phyloP scores from a whole-genome alignment of 2,797 vertebrate genomes.

The Petrocephalus sullivani region DNA sequence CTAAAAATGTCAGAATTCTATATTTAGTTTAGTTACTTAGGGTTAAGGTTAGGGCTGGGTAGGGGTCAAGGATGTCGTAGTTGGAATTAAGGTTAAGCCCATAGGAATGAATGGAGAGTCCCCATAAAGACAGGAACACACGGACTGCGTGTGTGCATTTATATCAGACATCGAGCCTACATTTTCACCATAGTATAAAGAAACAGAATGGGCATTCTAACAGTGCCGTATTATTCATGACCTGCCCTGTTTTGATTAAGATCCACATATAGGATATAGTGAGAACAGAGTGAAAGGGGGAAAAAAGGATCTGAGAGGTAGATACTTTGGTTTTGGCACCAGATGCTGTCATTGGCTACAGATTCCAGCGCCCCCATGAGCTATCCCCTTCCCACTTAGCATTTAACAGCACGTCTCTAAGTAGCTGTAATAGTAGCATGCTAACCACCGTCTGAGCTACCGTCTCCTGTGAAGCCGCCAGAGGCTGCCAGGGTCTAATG shows the following conservation, averaged over 20 bases:
- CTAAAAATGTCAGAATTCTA: too few relatives aligned
- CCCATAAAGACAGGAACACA: too few relatives aligned
- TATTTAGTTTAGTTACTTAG: neutral
- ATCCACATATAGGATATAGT: constrained; percentile 36
- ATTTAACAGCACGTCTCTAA: constrained; percentile 41
- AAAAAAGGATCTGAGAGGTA: constrained; percentile 29
- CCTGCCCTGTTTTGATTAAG: constrained; percentile 36
- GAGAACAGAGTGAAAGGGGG: constrained; percentile 27
- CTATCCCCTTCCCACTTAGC: constrained; percentile 42
- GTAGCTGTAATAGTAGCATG: constrained; percentile 38
- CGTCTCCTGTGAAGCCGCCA: constrained; percentile 39
- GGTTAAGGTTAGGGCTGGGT: too few relatives aligned
- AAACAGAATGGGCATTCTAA: constrained; percentile 34
- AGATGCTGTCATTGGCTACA: constrained; percentile 45
- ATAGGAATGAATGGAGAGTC: too few relatives aligned
- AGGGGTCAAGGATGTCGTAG: too few relatives aligned
- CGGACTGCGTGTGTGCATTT: neutral
- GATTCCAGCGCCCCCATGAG: constrained; percentile 35
- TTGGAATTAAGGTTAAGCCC: too few relatives aligned
- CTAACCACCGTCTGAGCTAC: constrained; percentile 44
- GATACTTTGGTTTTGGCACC: constrained; percentile 49
- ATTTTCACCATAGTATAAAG: constrained; percentile 6
- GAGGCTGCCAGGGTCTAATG: constrained; percentile 43
- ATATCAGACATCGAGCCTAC: neutral
- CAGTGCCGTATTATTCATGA: constrained; percentile 42